These are phyloP conservation scores for Drosophila gunungcola DNA, from an alignment of 1,140 invertebrate genomes.

Conservation along the genomic window DNA sequence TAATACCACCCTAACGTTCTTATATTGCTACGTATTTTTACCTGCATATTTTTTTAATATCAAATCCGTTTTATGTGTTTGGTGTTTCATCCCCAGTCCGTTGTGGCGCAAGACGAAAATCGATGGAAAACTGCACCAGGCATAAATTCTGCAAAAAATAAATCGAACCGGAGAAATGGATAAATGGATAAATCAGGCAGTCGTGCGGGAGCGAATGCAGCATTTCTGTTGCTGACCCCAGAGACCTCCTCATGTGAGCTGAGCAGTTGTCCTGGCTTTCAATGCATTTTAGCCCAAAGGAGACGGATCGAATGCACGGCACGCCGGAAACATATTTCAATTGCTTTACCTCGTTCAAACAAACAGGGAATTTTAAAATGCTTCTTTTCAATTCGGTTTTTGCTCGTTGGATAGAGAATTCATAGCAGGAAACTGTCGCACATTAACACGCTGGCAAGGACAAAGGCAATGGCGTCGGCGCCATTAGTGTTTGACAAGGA, in stretches of 20 bases:
- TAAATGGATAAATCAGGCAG: conserved; percentile 30
- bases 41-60: conserved; percentile 83
- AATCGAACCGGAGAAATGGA: conserved; percentile 20
- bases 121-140: conserved; percentile 79
- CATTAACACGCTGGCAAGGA: conserved; percentile 77
- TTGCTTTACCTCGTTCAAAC: conserved; percentile 42
- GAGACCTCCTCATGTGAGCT: conserved; percentile 16
- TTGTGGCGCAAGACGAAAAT: conserved; percentile 78
- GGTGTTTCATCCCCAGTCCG: conserved; percentile 84
- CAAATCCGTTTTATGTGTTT: conserved; percentile 81
- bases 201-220: conserved; percentile 26
- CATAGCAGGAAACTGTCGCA: conserved; percentile 65
- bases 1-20: neutral
- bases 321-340: conserved; percentile 57
- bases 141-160: conserved; percentile 69
- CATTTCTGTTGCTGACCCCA: conserved; percentile 22
- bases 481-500: conserved; percentile 81
- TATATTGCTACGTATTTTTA: conserved; percentile 31
- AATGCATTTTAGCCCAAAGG: conserved; percentile 16
- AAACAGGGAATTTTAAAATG: conserved; percentile 42
- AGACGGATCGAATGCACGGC: conserved; percentile 18
- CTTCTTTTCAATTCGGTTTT: conserved; percentile 61
- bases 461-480: conserved; percentile 67
- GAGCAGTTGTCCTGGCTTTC: conserved; percentile 19
- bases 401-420: conserved; percentile 29